These are phyloP conservation scores for Pissodes strobi DNA, from an alignment of 1,140 invertebrate species.

Conservation along the genomic window DNA sequence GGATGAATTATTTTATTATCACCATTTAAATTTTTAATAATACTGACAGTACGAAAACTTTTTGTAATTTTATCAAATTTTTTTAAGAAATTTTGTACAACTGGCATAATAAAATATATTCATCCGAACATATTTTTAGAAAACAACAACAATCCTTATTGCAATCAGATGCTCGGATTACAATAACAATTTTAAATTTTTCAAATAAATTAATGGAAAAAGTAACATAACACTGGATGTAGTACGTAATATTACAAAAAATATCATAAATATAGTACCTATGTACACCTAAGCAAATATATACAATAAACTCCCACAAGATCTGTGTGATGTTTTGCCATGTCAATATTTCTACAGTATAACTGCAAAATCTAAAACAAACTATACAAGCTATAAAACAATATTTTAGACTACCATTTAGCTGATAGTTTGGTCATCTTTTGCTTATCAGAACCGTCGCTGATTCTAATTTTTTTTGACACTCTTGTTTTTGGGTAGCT, in stretches of 20 bases:
- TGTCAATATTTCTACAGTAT: slow-evolving; percentile 8
- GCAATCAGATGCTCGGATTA: slow-evolving; percentile 9
- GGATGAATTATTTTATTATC: slow-evolving; percentile 6
- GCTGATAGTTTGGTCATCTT: background rate
- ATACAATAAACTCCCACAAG: slow-evolving; percentile 24
- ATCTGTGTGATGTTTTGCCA: slow-evolving; percentile 16
- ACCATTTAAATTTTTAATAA: slow-evolving; percentile 40
- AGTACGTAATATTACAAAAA: slow-evolving; percentile 40
- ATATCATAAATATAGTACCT: slow-evolving; percentile 37
- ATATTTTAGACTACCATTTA: slow-evolving; percentile 8
- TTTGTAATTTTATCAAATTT: slow-evolving; percentile 43
- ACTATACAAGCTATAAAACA: slow-evolving; percentile 29
- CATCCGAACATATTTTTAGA: slow-evolving; percentile 9
- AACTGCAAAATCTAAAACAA: slow-evolving; percentile 16
- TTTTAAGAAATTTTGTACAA: slow-evolving; percentile 52
- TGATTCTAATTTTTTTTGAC: too few relatives aligned
- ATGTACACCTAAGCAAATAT: slow-evolving; percentile 32
- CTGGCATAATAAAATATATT: slow-evolving; percentile 20
- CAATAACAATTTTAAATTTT: slow-evolving; percentile 35
- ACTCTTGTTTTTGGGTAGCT: too few relatives aligned
- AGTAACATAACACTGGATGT: slow-evolving; percentile 38
- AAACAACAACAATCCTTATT: slow-evolving; percentile 33
- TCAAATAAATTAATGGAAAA: slow-evolving; percentile 40
- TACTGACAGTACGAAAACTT: slow-evolving; percentile 46
- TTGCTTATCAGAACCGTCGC: too few relatives aligned